Evolutionary conservation across 2,797 vertebrate genomes (phyloP).

Genomic region (Anisognathus igniventris): DNA sequence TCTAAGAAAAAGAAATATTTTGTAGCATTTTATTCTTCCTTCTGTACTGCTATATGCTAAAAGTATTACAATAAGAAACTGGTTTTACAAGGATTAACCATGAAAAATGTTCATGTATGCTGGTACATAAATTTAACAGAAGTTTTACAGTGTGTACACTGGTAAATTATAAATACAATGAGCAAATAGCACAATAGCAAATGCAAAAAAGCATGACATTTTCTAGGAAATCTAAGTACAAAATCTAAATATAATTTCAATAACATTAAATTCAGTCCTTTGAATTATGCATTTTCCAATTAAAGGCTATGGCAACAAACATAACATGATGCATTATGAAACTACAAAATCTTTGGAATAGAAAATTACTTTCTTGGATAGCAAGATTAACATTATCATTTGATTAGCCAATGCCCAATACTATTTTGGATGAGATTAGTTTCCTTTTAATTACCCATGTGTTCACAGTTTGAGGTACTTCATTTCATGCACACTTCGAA

Average conservation of each 20-base stretch:
- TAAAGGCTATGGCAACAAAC: neutral
- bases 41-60: neutral
- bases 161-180: neutral
- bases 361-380: constrained; percentile 16
- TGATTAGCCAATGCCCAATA: constrained; percentile 23
- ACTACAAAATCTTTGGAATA: neutral
- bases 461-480: constrained; percentile 13
- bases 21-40: neutral
- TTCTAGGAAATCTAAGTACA: neutral
- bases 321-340: neutral
- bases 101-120: neutral
- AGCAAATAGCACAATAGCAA: neutral
- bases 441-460: constrained; percentile 50
- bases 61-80: neutral
- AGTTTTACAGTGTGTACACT: neutral
- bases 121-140: neutral
- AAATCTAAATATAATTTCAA: neutral
- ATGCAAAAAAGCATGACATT: neutral
- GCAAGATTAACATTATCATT: constrained; percentile 16
- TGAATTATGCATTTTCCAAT: constrained; percentile 22
- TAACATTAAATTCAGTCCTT: neutral
- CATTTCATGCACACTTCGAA: constrained; percentile 25
- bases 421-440: constrained; percentile 36
- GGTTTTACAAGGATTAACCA: neutral
- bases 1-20: neutral